Conservation (phyloP, 2,888 invertebrate genomes). For the Agrochola circellaris region DNA sequence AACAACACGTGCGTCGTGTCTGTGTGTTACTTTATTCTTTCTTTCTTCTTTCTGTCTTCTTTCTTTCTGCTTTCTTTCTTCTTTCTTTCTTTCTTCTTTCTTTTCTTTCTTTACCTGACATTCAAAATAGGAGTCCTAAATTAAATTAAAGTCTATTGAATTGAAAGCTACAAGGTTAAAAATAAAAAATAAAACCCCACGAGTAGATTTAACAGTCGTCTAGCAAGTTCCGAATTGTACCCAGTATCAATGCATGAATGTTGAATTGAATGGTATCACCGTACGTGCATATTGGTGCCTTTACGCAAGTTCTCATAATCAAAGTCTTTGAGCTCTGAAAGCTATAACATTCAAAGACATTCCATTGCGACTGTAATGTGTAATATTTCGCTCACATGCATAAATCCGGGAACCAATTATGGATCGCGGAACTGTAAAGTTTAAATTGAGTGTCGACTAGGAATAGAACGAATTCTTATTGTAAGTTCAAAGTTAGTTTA, state of each 20-base stretch:
- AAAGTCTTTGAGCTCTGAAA: constrained; percentile 40
- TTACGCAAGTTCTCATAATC: constrained; percentile 33
- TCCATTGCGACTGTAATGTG: constrained; percentile 30
- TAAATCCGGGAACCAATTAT: constrained; percentile 26
- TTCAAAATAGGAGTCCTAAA: neutral
- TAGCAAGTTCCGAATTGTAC: constrained; percentile 6
- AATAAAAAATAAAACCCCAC: too few species aligned
- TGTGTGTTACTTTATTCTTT: too few species aligned
- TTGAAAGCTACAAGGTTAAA: too few species aligned
- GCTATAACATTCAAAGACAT: constrained; percentile 48
- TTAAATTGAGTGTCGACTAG: constrained; percentile 16
- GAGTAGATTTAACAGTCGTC: neutral
- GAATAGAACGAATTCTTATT: constrained; percentile 1
- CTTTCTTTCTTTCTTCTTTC: too few species aligned
- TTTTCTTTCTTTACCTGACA: too few species aligned
- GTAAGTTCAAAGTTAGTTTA: too few species aligned
- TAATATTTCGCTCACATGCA: constrained; percentile 34
- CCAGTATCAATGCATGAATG: constrained; percentile 30
- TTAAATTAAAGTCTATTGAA: too few species aligned
- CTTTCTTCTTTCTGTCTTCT: too few species aligned
- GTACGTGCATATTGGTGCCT: constrained; percentile 21
- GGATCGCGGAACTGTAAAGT: constrained; percentile 27
- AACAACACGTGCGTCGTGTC: too few species aligned
- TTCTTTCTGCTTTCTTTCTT: too few species aligned
- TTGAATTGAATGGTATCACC: constrained; percentile 38